These are phyloP conservation scores for Ispidina lecontei DNA, from an alignment of 2,797 vertebrate genomes.

Conservation along the genomic window DNA sequence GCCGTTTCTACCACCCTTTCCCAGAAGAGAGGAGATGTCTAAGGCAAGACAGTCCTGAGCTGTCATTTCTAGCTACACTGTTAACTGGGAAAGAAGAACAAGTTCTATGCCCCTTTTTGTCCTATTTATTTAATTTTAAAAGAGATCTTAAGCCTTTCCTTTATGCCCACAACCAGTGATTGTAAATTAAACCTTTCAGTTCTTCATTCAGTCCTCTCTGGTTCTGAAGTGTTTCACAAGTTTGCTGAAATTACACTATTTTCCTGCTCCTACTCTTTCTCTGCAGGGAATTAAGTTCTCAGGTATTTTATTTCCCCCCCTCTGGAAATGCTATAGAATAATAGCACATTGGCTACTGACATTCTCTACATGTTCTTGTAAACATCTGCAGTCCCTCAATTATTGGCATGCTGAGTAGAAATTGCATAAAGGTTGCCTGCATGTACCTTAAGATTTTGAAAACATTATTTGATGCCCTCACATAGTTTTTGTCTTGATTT, in stretches of 20 bases:
- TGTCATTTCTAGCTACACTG: neutral
- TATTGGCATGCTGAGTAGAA: neutral
- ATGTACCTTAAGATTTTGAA: neutral
- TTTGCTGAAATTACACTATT: neutral
- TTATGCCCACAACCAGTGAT: neutral
- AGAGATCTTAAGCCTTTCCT: neutral
- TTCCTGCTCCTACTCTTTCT: neutral
- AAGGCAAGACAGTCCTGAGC: neutral
- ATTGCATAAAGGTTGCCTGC: neutral
- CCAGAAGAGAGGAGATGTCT: neutral
- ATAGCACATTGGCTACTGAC: fast-evolving
- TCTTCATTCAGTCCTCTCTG: neutral
- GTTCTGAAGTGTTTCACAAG: neutral
- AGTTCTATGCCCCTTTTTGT: neutral
- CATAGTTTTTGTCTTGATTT: neutral
- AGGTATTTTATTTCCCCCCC: neutral
- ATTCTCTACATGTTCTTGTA: neutral
- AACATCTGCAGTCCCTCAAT: neutral
- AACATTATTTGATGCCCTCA: neutral
- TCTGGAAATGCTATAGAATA: neutral
- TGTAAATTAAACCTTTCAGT: neutral
- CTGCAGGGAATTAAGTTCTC: neutral
- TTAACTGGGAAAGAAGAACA: neutral
- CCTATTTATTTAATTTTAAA: neutral
- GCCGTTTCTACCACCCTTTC: no score